Evolutionary conservation across 1,140 invertebrate genomes (phyloP).

Genomic region (Drosophila bifasciata): DNA sequence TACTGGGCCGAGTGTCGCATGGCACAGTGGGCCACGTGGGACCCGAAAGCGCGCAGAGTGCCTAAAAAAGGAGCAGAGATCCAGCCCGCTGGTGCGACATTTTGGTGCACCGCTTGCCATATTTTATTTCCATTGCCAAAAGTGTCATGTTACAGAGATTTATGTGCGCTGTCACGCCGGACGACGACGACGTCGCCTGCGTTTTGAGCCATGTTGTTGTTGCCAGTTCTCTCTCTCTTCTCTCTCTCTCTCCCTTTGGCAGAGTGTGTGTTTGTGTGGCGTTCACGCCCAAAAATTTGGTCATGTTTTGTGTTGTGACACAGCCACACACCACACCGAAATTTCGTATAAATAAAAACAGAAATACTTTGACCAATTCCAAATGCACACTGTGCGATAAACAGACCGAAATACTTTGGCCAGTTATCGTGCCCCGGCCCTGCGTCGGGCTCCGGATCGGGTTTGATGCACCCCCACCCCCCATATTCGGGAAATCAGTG

Average conservation of each 20-base stretch:
- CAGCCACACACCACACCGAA: conserved; percentile 45
- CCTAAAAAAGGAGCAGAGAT: conserved; percentile 46
- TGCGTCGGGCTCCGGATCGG: conserved; percentile 47
- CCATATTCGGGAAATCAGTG: conserved; percentile 29
- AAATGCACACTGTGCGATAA: conserved; percentile 66
- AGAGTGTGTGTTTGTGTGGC: conserved; percentile 21
- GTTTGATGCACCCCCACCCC: no score
- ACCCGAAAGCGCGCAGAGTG: conserved; percentile 32
- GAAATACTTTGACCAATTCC: conserved; percentile 76
- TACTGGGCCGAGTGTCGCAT: conserved; percentile 50
- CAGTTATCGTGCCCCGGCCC: conserved; percentile 63
- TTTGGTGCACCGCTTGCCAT: conserved; percentile 80
- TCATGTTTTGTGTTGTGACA: conserved; percentile 76
- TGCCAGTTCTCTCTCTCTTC: conserved; percentile 26
- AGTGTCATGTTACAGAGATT: conserved; percentile 84
- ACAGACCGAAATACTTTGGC: conserved; percentile 57
- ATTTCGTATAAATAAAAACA: conserved; percentile 53
- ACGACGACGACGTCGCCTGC: conserved; percentile 48
- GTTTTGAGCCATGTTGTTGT: conserved; percentile 55
- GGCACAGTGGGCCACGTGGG: conserved; percentile 63
- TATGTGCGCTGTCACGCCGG: conserved; percentile 76
- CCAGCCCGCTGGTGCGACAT: conserved; percentile 67
- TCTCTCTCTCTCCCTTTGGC: neutral
- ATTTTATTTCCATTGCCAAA: conserved; percentile 84
- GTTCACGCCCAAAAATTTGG: conserved; percentile 80